A percentile compares a stretch with the other conserved stretches of the same genome.
Conservation (phyloP, 2,797 vertebrate species). For the Hemitrygon akajei region DNA sequence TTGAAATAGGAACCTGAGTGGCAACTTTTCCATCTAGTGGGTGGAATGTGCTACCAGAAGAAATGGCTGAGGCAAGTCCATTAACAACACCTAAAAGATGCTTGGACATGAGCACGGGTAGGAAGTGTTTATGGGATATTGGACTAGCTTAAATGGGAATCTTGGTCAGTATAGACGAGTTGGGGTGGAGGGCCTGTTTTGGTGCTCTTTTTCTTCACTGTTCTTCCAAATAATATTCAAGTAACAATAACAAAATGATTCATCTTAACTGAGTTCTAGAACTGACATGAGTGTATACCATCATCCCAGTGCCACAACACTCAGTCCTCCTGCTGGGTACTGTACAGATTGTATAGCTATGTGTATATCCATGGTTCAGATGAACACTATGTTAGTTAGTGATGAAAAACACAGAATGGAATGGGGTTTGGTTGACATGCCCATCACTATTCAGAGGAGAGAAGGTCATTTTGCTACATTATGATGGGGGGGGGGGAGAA, state of each 20-base stretch:
- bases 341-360: background rate
- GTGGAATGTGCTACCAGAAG: no score
- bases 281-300: background rate
- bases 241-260: background rate
- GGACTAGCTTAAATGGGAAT: no score
- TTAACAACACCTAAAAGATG: no score
- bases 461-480: background rate
- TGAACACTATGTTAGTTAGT: background rate
- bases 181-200: no score
- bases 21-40: no score
- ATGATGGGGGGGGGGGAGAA: no score
- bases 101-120: no score
- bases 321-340: background rate
- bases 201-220: no score
- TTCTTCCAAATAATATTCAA: background rate
- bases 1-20: no score
- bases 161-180: no score
- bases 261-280: background rate
- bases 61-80: no score
- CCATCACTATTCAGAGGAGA: background rate
- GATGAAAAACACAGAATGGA: background rate
- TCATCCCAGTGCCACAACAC: background rate
- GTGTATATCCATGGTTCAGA: background rate
- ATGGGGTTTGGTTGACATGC: background rate
- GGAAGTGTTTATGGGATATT: no score